Evolutionary conservation across 2,797 vertebrate genomes (phyloP), one percentile per base, ranked within the genome.

Genomic region (Hippopotamyrus pictus): DNA sequence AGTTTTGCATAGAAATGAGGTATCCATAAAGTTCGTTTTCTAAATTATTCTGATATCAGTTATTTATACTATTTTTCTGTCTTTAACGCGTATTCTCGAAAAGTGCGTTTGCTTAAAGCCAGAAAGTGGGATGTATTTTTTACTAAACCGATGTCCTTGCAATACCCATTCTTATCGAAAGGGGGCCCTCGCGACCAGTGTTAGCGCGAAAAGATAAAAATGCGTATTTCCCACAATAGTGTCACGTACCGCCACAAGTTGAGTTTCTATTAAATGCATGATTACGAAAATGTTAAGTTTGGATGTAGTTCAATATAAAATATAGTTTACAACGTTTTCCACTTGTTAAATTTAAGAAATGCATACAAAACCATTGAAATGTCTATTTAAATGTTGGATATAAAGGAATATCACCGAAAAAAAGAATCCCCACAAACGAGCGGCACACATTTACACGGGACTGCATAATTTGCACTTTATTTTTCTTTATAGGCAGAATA

Each of bases 391-490:
- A 82, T 37, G 6, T 46, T 11, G 37, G 17, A 9, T 9, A 46
- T 79, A 76, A 76, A 48, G 17, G 17, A 83, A 44, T 83, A 51
- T 51, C 48, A 50, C n/a, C 25, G 19, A 46, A 83, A 44, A 44
- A 83, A 83, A 83, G 41, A 85, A 85, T 46, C 76, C n/a, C 37
- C 33, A 79, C 41, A 82, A 46, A 82, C 19, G 41, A 44, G 17
- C 19, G 41, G 41, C 76, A 82, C 76, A 82, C 17, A 44, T 82
- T 46, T 46, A 85, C 44, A 87, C 33, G 19, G 6, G 29, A 12
- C 53, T 87, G 54, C 50, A 44, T 87, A 87, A 54, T 41, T 87
- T 57, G 51, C 53, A 12, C 19, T 2, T 89, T 93, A 92, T 89
- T 90, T 51, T 76, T 53, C 65, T 84, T 89, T 73, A 73, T 69